Percentiles rank a stretch among this genome's conserved stretches.
Evolutionary conservation across 2,888 invertebrate species (phyloP).

Genomic region (Piscicola geometra): DNA sequence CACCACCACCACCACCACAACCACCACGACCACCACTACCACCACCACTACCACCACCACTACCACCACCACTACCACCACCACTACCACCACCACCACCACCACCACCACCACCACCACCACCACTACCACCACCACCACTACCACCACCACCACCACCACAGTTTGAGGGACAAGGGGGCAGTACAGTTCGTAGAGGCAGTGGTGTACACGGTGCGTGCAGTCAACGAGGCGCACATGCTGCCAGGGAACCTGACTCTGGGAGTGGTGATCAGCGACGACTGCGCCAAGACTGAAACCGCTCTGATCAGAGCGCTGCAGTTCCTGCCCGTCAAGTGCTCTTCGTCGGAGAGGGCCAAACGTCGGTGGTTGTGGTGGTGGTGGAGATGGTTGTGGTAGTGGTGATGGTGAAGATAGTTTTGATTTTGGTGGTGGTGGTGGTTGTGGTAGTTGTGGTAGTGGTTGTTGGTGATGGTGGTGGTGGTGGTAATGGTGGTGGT

Average conservation of each 20-base stretch:
- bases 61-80: background rate
- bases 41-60: slow-evolving; percentile 8
- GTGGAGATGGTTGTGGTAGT: background rate
- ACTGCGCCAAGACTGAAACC: slow-evolving; percentile 47
- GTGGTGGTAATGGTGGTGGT: no score
- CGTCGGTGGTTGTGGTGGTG: background rate
- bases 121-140: background rate
- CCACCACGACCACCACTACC: no score
- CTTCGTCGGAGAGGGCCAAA: background rate
- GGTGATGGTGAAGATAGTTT: background rate
- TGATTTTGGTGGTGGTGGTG: background rate
- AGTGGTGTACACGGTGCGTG: slow-evolving; percentile 45
- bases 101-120: slow-evolving; percentile 5
- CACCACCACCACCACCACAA: no score
- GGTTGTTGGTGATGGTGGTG: background rate
- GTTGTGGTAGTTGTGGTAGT: background rate
- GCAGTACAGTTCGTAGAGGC: slow-evolving; percentile 48
- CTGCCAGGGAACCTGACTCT: slow-evolving; percentile 45
- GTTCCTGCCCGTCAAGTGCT: slow-evolving; percentile 43
- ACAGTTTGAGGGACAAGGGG: slow-evolving; percentile 39
- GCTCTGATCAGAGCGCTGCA: slow-evolving; percentile 46
- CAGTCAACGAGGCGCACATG: slow-evolving; percentile 44
- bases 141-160: background rate
- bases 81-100: background rate
- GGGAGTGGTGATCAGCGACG: slow-evolving; percentile 47